A percentile compares a stretch with the other conserved stretches of the same genome.
phyloP scores from a whole-genome alignment of 1,140 invertebrate genomes.

The Tetramorium simillimum region DNA sequence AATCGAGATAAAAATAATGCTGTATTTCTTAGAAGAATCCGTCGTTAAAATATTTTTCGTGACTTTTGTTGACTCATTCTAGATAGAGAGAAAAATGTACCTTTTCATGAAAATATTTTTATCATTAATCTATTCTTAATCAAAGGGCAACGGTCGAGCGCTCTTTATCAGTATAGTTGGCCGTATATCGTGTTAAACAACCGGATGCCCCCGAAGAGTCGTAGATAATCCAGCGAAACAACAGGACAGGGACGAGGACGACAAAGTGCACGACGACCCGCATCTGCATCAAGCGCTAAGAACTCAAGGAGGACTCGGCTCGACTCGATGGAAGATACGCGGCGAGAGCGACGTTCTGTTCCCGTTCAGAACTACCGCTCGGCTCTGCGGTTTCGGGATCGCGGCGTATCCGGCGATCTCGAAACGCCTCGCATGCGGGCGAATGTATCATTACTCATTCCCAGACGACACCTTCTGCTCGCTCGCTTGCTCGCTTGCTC shows the following conservation, averaged over 20 bases:
- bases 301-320: constrained; percentile 45
- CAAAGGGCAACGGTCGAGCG: not conserved
- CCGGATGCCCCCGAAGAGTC: constrained; percentile 30
- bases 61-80: not conserved
- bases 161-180: constrained; percentile 19
- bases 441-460: constrained; percentile 78
- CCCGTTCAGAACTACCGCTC: constrained; percentile 64
- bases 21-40: not conserved
- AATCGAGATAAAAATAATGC: not conserved
- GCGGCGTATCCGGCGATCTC: constrained; percentile 71
- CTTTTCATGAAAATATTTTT: not conserved
- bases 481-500: constrained; percentile 66
- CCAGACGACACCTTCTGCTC: constrained; percentile 72
- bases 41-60: not conserved
- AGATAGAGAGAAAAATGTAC: not conserved
- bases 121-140: not conserved
- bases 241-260: constrained; percentile 31
- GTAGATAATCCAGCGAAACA: constrained; percentile 44
- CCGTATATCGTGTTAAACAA: constrained; percentile 10
- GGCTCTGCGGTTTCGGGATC: constrained; percentile 66
- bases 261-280: constrained; percentile 55
- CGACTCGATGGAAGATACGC: constrained; percentile 68
- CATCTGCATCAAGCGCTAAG: constrained; percentile 57
- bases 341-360: constrained; percentile 56
- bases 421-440: constrained; percentile 74